Evolutionary conservation across 2,797 vertebrate species (phyloP), one percentile per base, ranked within the genome.

Genomic region (Poecile montanus): DNA sequence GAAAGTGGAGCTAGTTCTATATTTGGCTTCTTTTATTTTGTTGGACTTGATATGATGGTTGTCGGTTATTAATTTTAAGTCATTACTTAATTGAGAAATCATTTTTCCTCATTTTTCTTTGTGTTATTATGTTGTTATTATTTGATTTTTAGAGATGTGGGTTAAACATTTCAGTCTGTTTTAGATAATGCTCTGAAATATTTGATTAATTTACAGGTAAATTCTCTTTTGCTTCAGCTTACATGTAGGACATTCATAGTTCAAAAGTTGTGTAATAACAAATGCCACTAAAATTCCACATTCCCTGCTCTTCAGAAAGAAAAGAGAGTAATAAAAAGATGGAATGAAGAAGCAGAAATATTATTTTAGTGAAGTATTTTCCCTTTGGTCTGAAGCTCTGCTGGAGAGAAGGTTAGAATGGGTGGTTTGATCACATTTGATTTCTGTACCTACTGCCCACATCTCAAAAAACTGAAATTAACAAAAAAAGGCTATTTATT

Each of bases 1-100:
- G 16, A 42, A 53, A n/a, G 5, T 21, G 23, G 53, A 67, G 13
- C 34, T 34, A 22, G 1, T 60, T 87, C 11, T 3, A 1, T 42
- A 10, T 51, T 88, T 74, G n/a, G 18, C 25, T 61, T 77, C 7
- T 10, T 22, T 20, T 20, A 6, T 5, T 53, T 34, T 58, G 11
- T 32, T 81, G 32, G 23, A 47, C 9, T 20, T 17, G 2, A 1
- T n/a, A 6, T 0, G 2, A 2, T 20, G 42, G 26, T 20, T 70
- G 26, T 13, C 25, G 26, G 3, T 54, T 77, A 36, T 8, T 60
- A 4, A 38, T 68, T 86, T 16, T 12, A 76, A 70, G 20, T 66
- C 10, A 4, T 23, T 30, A 6, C 1, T 16, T 56, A 30, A 48
- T 7, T n/a, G 29, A 61, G 32, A 16, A 53, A 38, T 62, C 34